Conservation (phyloP, 1,140 invertebrate species). For the Drosophila watanabei region DNA sequence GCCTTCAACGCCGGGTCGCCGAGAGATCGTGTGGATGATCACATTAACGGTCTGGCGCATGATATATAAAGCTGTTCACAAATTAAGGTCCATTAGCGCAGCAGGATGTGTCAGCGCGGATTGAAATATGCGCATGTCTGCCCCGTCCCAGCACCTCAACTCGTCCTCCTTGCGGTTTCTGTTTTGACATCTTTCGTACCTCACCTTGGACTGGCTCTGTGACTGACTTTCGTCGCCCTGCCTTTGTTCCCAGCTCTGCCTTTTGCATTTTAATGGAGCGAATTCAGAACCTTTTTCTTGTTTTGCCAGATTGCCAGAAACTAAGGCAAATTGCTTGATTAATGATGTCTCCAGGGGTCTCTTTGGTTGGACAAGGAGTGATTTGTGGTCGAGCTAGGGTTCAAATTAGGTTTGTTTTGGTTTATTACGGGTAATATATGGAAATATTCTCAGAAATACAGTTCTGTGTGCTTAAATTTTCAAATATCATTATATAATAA, state of each 20-base stretch:
- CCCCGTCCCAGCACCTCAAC: conserved; percentile 19
- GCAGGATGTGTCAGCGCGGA: conserved; percentile 81
- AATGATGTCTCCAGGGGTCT: conserved; percentile 48
- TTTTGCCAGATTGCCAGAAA: conserved; percentile 49
- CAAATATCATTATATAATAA: neutral
- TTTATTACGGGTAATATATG: neutral
- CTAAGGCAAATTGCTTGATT: conserved; percentile 73
- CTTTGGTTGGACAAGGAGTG: conserved; percentile 1
- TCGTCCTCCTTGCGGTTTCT: conserved; percentile 67
- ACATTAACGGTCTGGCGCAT: conserved; percentile 79
- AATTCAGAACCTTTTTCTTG: conserved; percentile 57
- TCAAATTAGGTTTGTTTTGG: neutral
- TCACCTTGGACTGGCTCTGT: conserved; percentile 21
- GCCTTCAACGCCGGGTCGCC: conserved; percentile 8
- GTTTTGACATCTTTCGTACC: conserved; percentile 81
- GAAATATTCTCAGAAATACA: neutral
- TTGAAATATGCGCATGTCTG: conserved; percentile 82
- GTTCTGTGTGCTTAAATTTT: neutral
- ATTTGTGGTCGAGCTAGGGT: conserved; percentile 26
- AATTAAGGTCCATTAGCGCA: conserved; percentile 84
- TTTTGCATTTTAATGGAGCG: conserved; percentile 81
- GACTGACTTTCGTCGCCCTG: conserved; percentile 40
- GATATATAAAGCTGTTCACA: conserved; percentile 84
- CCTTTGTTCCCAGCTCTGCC: conserved; percentile 39
- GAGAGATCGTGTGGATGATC: conserved; percentile 80